These are phyloP conservation scores for Eupithecia tripunctaria DNA, from an alignment of 2,888 invertebrate genomes.

Conservation along the genomic window DNA sequence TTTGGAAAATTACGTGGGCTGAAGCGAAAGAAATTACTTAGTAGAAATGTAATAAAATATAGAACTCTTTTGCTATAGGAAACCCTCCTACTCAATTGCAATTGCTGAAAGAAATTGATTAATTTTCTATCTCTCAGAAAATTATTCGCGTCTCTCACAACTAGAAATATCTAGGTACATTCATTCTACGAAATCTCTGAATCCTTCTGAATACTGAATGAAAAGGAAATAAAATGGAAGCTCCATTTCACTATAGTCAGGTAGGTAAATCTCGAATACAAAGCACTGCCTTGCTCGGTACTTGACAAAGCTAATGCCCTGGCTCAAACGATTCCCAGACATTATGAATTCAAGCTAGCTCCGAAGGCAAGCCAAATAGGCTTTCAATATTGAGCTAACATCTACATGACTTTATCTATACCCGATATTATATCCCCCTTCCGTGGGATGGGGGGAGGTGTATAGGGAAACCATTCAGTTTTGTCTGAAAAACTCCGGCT, in stretches of 20 bases:
- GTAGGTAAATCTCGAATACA: neutral
- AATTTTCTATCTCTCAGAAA: neutral
- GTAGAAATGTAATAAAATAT: neutral
- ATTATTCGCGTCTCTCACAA: neutral
- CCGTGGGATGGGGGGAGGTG: constrained; percentile 47
- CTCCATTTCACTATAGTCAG: neutral
- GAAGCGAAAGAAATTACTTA: neutral
- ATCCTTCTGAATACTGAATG: neutral
- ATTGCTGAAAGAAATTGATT: neutral
- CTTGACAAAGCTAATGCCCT: constrained; percentile 1
- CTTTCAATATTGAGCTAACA: constrained; percentile 31
- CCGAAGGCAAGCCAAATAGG: constrained; percentile 30
- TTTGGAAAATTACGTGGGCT: constrained; percentile 13
- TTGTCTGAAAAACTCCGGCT: neutral
- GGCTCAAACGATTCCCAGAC: constrained; percentile 4
- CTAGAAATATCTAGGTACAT: neutral
- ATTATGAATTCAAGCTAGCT: constrained; percentile 25
- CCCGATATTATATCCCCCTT: constrained; percentile 46
- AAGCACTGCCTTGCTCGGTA: neutral
- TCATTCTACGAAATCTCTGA: neutral
- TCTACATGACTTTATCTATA: constrained; percentile 62
- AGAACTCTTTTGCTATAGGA: neutral
- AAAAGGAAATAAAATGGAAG: neutral
- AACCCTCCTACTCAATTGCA: neutral
- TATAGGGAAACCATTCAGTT: neutral